Evolutionary conservation across 2,797 vertebrate genomes (phyloP).

Genomic region (Pipistrellus nathusii): DNA sequence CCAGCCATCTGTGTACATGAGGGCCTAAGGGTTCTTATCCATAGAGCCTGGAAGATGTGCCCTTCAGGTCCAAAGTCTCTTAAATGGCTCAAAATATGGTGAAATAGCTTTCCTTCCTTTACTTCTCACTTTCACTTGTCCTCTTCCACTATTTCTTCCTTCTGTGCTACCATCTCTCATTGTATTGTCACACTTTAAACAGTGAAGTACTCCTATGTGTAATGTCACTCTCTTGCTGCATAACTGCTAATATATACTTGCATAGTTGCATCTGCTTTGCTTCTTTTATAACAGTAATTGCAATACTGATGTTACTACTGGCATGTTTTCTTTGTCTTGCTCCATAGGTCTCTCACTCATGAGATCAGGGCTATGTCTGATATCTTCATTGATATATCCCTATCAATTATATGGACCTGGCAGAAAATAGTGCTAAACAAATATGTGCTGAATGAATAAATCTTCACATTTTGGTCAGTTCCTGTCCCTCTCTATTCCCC

Average conservation of each 20-base stretch:
- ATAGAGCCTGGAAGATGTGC: neutral
- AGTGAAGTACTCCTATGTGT: neutral
- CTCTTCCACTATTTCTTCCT: neutral
- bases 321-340: neutral
- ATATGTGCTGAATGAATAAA: neutral
- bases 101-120: neutral
- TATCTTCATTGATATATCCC: neutral
- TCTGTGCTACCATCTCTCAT: neutral
- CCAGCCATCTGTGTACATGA: neutral
- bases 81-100: neutral
- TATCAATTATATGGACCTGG: neutral
- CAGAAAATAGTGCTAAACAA: neutral
- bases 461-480: neutral
- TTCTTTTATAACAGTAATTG: neutral
- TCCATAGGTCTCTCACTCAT: neutral
- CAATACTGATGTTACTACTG: neutral
- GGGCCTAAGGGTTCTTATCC: accelerated
- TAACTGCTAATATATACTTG: neutral
- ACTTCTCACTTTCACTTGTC: neutral
- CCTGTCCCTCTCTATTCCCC: neutral
- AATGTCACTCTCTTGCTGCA: neutral
- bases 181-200: neutral
- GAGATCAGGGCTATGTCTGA: neutral
- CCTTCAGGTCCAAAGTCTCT: neutral
- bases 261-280: neutral